Evolutionary conservation across 2,888 invertebrate genomes (phyloP), one percentile per base, ranked within the genome.

Genomic region (Meandrusa payeni): DNA sequence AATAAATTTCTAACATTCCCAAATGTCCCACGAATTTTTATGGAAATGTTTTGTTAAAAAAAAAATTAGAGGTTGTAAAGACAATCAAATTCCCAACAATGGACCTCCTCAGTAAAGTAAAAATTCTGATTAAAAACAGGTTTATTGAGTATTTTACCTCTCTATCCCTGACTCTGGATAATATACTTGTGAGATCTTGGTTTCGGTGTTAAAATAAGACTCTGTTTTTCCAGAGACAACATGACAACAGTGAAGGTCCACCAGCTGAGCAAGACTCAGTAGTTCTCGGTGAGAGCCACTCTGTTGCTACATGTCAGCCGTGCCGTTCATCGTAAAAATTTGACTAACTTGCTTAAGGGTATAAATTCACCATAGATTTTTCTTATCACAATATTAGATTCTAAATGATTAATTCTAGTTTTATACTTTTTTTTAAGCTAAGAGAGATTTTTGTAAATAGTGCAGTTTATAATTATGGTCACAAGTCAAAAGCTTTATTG

Each of bases 221-320:
- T 23, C 12, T 10, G 37, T 34, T 54, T 45, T 89, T 90, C 32
- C 82, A 95, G 94, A 90, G 93, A 64, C 91, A 94, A 59, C 93
- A 94, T 61, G 95, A 95, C 60, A 91, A 85, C 57, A 91, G 90
- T 52, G 90, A 92, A 59, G 89, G 92, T 43, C 89, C 90, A 2
- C 90, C 90, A 15, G 88, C 83, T 10, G 91, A 91, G 42, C 88
- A 89, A 24, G 92, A 92, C 41, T 91, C 93, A 3, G 92, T 93
- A 2, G 88, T 88, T 38, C 78, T 94, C 32, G 93, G 93, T 1
- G 93, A 93, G 54, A 90, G 93, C 57, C 91, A 91, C 61, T 74
- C 92, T 2, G 86, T 92, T n/a, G 90, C 89, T 56, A 69, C 88
- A 61, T 94, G 94, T 74, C 92, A 91, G 65, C 90, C 90, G 47